Evolutionary conservation across 1,140 invertebrate species (phyloP).

Genomic region (Dreissena polymorpha): DNA sequence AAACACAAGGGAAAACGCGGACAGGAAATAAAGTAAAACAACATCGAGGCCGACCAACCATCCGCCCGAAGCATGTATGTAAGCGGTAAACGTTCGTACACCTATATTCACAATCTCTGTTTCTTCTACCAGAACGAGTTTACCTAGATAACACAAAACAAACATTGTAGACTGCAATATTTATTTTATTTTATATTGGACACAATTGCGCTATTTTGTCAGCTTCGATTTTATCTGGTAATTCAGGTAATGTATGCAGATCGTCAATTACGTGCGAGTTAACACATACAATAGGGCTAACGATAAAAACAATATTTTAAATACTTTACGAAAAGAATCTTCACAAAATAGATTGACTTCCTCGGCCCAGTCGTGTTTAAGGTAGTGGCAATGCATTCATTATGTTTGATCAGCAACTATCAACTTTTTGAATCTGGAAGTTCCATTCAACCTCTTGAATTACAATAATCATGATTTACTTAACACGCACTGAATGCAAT

Average conservation of each 20-base stretch:
- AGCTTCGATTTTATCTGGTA: not conserved
- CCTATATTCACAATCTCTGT: conserved; percentile 78
- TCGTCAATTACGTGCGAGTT: not conserved
- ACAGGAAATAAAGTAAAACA: conserved; percentile 82
- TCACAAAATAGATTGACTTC: not conserved
- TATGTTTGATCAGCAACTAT: no score
- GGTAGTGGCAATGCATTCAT: no score
- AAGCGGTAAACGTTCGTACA: conserved; percentile 79
- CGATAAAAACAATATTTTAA: not conserved
- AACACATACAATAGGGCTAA: not conserved
- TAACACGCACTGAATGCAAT: no score
- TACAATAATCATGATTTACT: no score
- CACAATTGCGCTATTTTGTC: no score
- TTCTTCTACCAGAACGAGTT: conserved; percentile 72
- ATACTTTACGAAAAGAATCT: not conserved
- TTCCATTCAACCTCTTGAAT: no score
- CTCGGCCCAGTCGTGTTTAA: not conserved
- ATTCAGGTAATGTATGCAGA: not conserved
- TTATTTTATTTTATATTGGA: no score
- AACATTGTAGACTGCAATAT: no score
- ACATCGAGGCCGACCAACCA: conserved; percentile 80
- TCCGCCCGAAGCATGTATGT: conserved; percentile 84
- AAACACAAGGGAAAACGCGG: conserved; percentile 82
- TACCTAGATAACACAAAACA: not conserved
- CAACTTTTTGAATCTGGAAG: no score